Evolutionary conservation across 2,888 invertebrate genomes (phyloP), one percentile per base, ranked within the genome.

Genomic region (Cephus rjabovi): DNA sequence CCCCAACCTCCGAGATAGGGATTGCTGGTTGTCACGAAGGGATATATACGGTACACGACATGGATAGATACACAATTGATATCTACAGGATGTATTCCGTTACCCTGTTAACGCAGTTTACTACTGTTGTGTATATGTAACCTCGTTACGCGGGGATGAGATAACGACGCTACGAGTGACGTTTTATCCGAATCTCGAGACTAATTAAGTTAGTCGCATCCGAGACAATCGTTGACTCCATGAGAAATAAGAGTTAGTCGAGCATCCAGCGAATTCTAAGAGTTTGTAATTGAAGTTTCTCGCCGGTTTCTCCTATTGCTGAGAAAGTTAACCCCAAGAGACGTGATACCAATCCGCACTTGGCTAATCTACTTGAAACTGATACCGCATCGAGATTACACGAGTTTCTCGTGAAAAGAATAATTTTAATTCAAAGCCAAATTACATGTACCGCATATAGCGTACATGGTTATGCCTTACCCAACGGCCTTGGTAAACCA

Each of bases 271-370:
- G 77, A 77, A 82, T 81, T 80, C 81, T 73, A 56, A n/a, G n/a
- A 81, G 80, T 82, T 81, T 83, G 85, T 86, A 88, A 88, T 88
- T 87, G 85, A 86, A 85, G 86, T 87, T 87, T 81, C 85, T 80
- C 81, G 23, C 23, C 23, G 6, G 40, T 56, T 23, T 56, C 9
- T 56, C 9, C 56, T 23, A 56, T 56, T 23, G 56, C 56, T 23
- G 23, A 9, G 56, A 56, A 56, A 56, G 56, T 56, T 56, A 6
- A 23, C 2, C 56, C 56, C 56, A 15, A 9, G 56, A 23, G 31
- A 71, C 31, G 34, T 11, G 30, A 11, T 81, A 77, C 79, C 75
- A 73, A 77, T 77, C 78, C 78, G 79, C 81, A 73, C 79, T 79
- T 80, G 83, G 83, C 82, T 84, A 85, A 83, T 84, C 81, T 80